Conservation (phyloP, 2,888 invertebrate species). For the Anorthoa munda region DNA sequence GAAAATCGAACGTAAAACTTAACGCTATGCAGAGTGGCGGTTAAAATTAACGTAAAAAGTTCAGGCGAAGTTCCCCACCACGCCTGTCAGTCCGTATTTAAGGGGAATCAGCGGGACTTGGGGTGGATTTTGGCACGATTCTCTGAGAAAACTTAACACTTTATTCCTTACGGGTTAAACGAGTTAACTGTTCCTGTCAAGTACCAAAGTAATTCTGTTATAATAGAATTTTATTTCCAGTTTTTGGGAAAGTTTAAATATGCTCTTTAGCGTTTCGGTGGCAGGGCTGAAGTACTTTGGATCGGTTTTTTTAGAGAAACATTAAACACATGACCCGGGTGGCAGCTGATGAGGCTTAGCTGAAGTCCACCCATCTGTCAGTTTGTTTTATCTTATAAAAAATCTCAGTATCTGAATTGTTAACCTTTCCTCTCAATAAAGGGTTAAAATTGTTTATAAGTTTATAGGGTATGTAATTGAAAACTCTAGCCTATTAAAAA, state of each 20-base stretch:
- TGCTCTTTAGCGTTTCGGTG: background rate
- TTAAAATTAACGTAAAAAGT: constrained; percentile 51
- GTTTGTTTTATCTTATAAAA: too few relatives aligned
- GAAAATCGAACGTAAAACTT: constrained; percentile 2
- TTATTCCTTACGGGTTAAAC: constrained; percentile 40
- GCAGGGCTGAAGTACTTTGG: background rate
- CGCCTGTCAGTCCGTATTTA: constrained; percentile 48
- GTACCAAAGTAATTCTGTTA: constrained; percentile 6
- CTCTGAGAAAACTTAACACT: constrained; percentile 47
- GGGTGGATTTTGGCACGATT: constrained; percentile 46
- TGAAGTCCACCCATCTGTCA: too few relatives aligned
- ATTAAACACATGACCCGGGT: background rate
- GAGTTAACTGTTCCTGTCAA: constrained; percentile 50
- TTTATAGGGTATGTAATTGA: too few relatives aligned
- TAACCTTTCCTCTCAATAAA: too few relatives aligned
- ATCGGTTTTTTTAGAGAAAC: background rate
- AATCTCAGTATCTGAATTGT: too few relatives aligned
- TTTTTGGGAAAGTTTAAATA: background rate
- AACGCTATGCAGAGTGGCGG: background rate
- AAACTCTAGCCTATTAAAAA: too few relatives aligned
- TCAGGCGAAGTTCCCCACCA: constrained; percentile 40
- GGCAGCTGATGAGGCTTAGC: background rate
- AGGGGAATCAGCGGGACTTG: constrained; percentile 27
- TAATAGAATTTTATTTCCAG: constrained; percentile 33
- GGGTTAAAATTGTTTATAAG: too few relatives aligned